Evolutionary conservation across 1,140 invertebrate genomes (phyloP).

Genomic region (Potamilus streckersoni): DNA sequence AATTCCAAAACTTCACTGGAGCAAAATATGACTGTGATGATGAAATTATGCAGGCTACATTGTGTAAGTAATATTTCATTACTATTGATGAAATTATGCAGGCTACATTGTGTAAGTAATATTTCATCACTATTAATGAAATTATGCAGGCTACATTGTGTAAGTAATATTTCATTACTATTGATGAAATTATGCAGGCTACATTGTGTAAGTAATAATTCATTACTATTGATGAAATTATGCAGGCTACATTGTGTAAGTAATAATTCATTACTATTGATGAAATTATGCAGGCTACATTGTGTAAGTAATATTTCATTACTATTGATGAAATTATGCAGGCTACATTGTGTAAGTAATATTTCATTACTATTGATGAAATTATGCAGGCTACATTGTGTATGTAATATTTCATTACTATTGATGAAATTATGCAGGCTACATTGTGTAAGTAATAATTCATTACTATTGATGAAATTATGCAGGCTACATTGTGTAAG

Average conservation of each 20-base stretch:
- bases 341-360: constrained; percentile 54
- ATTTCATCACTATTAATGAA: constrained; percentile 26
- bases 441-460: constrained; percentile 49
- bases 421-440: constrained; percentile 43
- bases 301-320: constrained; percentile 47
- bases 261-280: constrained; percentile 4
- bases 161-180: constrained; percentile 39
- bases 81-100: constrained; percentile 35
- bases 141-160: constrained; percentile 44
- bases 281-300: constrained; percentile 46
- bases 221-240: constrained; percentile 32
- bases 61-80: constrained; percentile 47
- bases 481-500: constrained; percentile 54
- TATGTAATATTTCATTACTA: constrained; percentile 39
- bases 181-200: constrained; percentile 43
- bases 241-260: constrained; percentile 54
- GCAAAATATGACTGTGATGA: constrained; percentile 48
- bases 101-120: constrained; percentile 54
- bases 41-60: constrained; percentile 46
- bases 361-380: constrained; percentile 26
- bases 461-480: constrained; percentile 32
- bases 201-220: constrained; percentile 49
- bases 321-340: constrained; percentile 35
- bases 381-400: constrained; percentile 44
- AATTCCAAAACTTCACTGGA: constrained; percentile 71